phyloP scores from a whole-genome alignment of 2,888 invertebrate species.

The Diarsia dahlii region DNA sequence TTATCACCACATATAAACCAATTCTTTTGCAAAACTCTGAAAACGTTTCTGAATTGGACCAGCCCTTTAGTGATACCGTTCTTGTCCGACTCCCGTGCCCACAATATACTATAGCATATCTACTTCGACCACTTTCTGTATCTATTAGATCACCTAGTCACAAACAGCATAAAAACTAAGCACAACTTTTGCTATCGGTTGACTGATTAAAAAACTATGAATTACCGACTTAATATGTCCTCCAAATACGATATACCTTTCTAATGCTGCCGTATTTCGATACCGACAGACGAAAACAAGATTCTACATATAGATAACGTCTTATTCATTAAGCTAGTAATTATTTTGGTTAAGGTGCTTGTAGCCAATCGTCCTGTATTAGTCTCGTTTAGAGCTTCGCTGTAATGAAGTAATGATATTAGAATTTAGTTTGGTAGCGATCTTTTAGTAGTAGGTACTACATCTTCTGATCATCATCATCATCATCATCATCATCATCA shows the following conservation, averaged over 20 bases:
- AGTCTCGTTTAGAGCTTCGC: constrained; percentile 18
- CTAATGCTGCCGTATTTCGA: constrained; percentile 69
- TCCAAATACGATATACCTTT: constrained; percentile 74
- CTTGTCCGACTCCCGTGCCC: constrained; percentile 80
- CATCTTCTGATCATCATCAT: too few relatives aligned
- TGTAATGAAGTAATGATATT: constrained; percentile 20
- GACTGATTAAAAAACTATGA: constrained; percentile 65
- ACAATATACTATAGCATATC: constrained; percentile 79
- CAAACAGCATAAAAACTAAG: constrained; percentile 65
- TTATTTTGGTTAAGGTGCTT: constrained; percentile 68
- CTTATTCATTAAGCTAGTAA: constrained; percentile 75
- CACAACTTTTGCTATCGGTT: constrained; percentile 67
- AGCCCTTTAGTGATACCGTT: constrained; percentile 82
- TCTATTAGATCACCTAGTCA: constrained; percentile 75
- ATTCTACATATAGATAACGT: constrained; percentile 73
- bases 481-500: too few relatives aligned
- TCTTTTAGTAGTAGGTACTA: background rate
- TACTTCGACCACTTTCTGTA: constrained; percentile 74
- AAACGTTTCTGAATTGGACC: constrained; percentile 66
- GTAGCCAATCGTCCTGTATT: constrained; percentile 17
- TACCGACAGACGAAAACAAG: constrained; percentile 72
- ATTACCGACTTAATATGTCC: constrained; percentile 70
- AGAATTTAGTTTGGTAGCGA: constrained; percentile 6
- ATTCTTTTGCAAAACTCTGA: background rate
- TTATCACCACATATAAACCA: too few relatives aligned